Evolutionary conservation across 2,113 vertebrate genomes (phyloP).

Genomic region (Chaenogobius annularis): DNA sequence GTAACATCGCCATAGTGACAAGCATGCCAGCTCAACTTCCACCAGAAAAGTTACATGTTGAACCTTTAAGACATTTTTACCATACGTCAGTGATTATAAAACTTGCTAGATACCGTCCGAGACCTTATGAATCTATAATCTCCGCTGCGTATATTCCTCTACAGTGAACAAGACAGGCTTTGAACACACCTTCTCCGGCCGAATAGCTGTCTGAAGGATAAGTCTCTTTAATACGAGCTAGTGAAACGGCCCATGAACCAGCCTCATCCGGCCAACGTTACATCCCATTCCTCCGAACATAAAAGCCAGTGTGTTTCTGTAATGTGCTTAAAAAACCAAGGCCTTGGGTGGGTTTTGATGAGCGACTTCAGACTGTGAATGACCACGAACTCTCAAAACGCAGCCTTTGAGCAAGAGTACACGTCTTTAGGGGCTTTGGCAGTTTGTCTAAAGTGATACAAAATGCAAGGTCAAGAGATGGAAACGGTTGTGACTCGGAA

Average conservation of each 20-base stretch:
- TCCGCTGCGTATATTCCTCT: constrained; percentile 9
- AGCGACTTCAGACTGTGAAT: constrained; percentile 13
- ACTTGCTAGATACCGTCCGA: background rate
- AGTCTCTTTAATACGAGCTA: constrained; percentile 22
- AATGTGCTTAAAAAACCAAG: constrained; percentile 23
- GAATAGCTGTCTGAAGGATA: constrained; percentile 21
- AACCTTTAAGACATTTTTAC: background rate
- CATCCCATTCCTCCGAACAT: constrained; percentile 25
- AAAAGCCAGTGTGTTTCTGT: constrained; percentile 28
- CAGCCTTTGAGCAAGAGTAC: background rate
- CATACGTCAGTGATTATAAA: constrained; percentile 5
- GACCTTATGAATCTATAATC: constrained; percentile 6
- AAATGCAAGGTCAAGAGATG: constrained; percentile 1
- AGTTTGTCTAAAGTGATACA: background rate
- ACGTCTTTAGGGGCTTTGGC: background rate
- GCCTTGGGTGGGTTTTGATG: constrained; percentile 5
- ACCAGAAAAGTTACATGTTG: background rate
- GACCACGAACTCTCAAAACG: background rate
- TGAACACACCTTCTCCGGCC: constrained; percentile 17
- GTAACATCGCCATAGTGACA: background rate
- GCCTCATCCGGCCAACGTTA: constrained; percentile 10
- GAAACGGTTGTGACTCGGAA: background rate
- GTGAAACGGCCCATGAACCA: constrained; percentile 23
- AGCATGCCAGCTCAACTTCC: background rate
- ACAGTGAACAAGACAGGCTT: constrained; percentile 14